Conservation (phyloP, 2,113 vertebrate genomes). For the Rynchops niger region DNA sequence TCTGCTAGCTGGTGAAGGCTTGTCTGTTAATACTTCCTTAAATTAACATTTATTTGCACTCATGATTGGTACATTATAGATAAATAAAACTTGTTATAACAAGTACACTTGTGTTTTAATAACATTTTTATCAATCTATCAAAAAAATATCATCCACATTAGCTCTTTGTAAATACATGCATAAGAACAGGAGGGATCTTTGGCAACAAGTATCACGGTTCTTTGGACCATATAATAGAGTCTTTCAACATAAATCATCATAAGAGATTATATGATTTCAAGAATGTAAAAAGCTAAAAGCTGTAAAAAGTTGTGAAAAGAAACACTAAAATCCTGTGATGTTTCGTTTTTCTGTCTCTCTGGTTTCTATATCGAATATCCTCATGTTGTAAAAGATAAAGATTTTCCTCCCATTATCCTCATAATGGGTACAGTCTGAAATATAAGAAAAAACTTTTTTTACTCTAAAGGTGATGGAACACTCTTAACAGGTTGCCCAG, state of each 20-base stretch:
- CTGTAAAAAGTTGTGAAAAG: neutral
- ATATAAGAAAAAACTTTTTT: neutral
- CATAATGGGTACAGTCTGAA: neutral
- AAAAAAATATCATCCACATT: neutral
- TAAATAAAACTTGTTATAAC: neutral
- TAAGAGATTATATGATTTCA: neutral
- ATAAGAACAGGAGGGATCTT: neutral
- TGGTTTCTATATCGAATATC: neutral
- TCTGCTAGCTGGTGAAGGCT: neutral
- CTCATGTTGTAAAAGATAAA: neutral
- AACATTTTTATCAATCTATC: neutral
- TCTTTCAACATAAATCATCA: neutral
- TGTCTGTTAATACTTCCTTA: neutral
- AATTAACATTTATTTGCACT: neutral
- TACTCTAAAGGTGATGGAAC: neutral
- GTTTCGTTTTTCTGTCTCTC: neutral
- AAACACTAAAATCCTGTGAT: neutral
- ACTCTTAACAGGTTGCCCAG: neutral
- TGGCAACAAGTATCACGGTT: neutral
- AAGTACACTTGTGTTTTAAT: neutral
- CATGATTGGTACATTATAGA: neutral
- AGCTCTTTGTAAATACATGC: neutral
- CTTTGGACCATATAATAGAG: neutral
- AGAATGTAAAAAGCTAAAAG: neutral
- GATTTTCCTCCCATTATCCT: neutral